Evolutionary conservation across 1,140 invertebrate genomes (phyloP).

Genomic region (Callitettix versicolor): DNA sequence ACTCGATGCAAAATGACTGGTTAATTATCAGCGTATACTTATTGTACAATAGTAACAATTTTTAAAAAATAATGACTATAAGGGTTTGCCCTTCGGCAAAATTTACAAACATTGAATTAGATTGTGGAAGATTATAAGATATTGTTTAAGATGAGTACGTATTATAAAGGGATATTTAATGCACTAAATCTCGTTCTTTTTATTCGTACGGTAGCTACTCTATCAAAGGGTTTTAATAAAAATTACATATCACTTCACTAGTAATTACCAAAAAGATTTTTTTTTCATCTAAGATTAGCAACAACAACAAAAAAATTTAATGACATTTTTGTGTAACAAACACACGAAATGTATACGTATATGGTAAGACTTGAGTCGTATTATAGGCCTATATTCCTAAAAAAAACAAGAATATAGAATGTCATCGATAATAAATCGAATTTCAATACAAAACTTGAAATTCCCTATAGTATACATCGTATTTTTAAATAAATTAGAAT

Average conservation of each 20-base stretch:
- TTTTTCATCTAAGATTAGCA: slow-evolving; percentile 10
- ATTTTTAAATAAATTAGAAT: too few species aligned
- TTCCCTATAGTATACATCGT: too few species aligned
- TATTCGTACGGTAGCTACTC: slow-evolving; percentile 14
- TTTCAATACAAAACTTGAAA: too few species aligned
- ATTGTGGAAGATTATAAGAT: slow-evolving; percentile 21
- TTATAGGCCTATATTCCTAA: too few species aligned
- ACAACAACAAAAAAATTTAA: neutral
- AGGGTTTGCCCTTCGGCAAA: slow-evolving; percentile 3
- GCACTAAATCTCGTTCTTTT: slow-evolving; percentile 17
- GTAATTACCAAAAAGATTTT: slow-evolving; percentile 3
- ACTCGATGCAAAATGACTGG: slow-evolving; percentile 22
- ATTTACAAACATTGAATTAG: slow-evolving; percentile 21
- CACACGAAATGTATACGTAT: slow-evolving; percentile 25
- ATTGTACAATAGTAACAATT: slow-evolving; percentile 22
- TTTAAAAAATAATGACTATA: slow-evolving; percentile 24
- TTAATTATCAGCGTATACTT: slow-evolving; percentile 22
- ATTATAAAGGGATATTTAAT: slow-evolving; percentile 17
- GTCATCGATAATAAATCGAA: too few species aligned
- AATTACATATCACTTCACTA: slow-evolving; percentile 9
- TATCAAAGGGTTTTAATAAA: slow-evolving; percentile 7
- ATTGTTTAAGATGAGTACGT: slow-evolving; percentile 21
- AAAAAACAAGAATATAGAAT: too few species aligned
- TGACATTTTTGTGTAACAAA: slow-evolving; percentile 16
- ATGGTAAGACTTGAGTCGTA: slow-evolving; percentile 18